phyloP scores from a whole-genome alignment of 2,797 vertebrate genomes.

The Allochrocebus solatus region DNA sequence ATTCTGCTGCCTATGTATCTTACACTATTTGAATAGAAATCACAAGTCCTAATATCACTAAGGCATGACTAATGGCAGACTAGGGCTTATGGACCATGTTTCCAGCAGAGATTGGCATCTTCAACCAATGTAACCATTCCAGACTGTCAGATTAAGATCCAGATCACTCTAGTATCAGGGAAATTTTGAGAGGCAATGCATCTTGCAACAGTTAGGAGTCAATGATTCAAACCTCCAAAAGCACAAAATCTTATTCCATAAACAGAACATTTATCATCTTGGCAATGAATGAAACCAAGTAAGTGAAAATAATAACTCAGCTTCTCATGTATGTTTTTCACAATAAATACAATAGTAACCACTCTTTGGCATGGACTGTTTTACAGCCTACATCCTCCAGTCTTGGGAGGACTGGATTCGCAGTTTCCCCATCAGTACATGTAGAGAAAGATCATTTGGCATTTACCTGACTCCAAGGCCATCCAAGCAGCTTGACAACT shows the following conservation, averaged over 20 bases:
- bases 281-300: background rate
- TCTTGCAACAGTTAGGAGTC: slow-evolving; percentile 26
- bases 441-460: background rate
- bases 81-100: background rate
- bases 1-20: background rate
- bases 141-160: background rate
- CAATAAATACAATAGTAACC: background rate
- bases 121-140: background rate
- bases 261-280: slow-evolving; percentile 45
- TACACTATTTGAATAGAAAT: background rate
- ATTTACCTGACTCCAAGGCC: background rate
- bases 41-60: background rate
- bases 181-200: slow-evolving; percentile 11
- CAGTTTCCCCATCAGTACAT: background rate
- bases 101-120: background rate
- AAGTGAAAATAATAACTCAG: background rate
- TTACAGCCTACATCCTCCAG: background rate
- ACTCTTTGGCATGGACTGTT: background rate
- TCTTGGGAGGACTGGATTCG: background rate
- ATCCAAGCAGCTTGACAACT: background rate
- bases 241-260: slow-evolving; percentile 28
- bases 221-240: slow-evolving; percentile 10
- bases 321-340: background rate
- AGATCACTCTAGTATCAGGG: background rate
- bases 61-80: background rate